Evolutionary conservation across 2,113 vertebrate genomes (phyloP).

Genomic region (Mellivora capensis): DNA sequence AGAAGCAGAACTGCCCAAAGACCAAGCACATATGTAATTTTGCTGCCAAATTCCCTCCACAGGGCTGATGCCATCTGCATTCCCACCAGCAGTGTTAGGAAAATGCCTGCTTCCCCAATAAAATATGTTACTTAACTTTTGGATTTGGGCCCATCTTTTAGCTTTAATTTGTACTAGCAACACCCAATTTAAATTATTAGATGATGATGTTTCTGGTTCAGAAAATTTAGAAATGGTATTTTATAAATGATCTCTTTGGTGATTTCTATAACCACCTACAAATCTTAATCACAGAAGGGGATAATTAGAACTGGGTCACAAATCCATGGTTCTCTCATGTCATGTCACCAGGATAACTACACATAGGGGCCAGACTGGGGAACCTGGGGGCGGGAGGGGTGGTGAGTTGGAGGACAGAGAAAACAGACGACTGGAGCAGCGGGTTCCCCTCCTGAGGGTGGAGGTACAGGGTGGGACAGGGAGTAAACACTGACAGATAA

Average conservation of each 20-base stretch:
- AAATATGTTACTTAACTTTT: not conserved
- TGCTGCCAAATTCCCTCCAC: not conserved
- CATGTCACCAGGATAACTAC: too few relatives aligned
- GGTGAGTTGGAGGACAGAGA: not conserved
- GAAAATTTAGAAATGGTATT: not conserved
- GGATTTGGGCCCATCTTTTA: not conserved
- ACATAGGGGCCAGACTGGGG: not conserved
- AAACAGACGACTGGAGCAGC: not conserved
- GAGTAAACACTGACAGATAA: not conserved
- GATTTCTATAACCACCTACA: not conserved
- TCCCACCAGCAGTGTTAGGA: not conserved
- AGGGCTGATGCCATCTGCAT: not conserved
- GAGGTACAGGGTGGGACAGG: fast-evolving
- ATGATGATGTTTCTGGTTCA: not conserved
- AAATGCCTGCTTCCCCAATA: not conserved
- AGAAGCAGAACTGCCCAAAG: not conserved
- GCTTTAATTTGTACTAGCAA: slow-evolving; percentile 2
- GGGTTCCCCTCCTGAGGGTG: not conserved
- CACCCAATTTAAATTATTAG: not conserved
- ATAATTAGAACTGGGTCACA: not conserved
- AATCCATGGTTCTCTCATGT: not conserved
- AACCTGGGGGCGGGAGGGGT: too few relatives aligned
- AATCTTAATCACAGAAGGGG: not conserved
- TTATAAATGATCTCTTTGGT: not conserved
- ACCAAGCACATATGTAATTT: not conserved